Evolutionary conservation across 2,113 vertebrate species (phyloP).

Genomic region (Sapajus apella): DNA sequence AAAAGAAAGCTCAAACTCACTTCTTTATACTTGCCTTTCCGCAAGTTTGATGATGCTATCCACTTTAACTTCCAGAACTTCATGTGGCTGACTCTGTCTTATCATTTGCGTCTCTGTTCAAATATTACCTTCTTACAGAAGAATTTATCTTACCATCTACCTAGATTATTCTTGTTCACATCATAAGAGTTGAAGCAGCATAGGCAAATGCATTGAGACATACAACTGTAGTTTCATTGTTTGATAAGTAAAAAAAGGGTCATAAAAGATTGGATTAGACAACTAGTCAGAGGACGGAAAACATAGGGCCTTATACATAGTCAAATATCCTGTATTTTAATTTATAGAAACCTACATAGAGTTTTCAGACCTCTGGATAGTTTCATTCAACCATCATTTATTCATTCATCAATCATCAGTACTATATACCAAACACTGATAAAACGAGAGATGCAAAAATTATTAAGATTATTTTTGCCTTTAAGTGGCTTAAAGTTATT

Average conservation of each 20-base stretch:
- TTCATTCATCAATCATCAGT: slow-evolving; percentile 1
- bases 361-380: neutral
- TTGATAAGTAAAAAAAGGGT: neutral
- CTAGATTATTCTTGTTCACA: neutral
- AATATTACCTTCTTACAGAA: neutral
- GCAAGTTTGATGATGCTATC: neutral
- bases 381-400: slow-evolving; percentile 11
- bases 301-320: neutral
- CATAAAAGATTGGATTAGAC: neutral
- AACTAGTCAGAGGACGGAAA: neutral
- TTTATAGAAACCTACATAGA: neutral
- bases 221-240: neutral
- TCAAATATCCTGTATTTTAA: neutral
- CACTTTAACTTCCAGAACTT: neutral
- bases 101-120: neutral
- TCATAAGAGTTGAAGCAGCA: neutral
- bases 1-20: neutral
- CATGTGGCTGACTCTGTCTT: neutral
- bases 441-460: neutral
- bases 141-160: neutral
- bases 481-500: neutral
- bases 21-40: neutral
- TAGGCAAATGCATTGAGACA: neutral
- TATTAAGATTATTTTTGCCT: neutral
- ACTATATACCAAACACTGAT: neutral